A percentile compares a stretch with the other conserved stretches of the same genome.
phyloP scores from a whole-genome alignment of 2,113 vertebrate species.

The Podilymbus podiceps region DNA sequence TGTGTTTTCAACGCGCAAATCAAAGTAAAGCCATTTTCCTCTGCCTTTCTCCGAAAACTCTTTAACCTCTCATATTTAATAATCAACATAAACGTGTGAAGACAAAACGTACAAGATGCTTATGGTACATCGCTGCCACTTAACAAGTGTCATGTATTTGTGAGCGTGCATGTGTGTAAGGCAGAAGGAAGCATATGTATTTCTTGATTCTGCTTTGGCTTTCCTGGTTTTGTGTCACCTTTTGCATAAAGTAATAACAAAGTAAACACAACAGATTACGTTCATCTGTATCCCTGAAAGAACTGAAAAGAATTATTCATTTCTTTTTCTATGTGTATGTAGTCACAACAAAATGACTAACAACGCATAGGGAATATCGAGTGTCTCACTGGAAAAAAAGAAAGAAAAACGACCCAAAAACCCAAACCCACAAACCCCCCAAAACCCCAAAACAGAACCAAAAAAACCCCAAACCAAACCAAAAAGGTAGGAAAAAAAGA shows the following conservation, averaged over 20 bases:
- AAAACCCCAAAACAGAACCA: no score
- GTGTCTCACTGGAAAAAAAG: background rate
- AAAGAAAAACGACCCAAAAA: no score
- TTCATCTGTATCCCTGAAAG: background rate
- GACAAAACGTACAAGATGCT: background rate
- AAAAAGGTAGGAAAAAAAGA: background rate
- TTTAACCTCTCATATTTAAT: slow-evolving; percentile 6
- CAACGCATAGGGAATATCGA: background rate
- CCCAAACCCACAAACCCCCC: no score
- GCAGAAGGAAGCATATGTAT: slow-evolving; percentile 10
- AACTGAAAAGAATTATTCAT: slow-evolving; percentile 4
- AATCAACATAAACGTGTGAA: background rate
- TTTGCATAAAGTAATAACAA: slow-evolving; percentile 27
- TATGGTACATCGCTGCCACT: background rate
- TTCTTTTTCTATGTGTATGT: background rate
- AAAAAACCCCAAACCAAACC: no score
- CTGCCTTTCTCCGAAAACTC: background rate
- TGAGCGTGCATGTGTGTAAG: background rate
- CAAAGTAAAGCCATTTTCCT: background rate
- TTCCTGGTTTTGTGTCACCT: slow-evolving; percentile 27
- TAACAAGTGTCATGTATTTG: slow-evolving; percentile 22
- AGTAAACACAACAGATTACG: slow-evolving; percentile 16
- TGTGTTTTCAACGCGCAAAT: background rate
- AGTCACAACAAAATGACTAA: slow-evolving; percentile 20
- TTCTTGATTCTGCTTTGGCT: background rate